Percentiles rank a stretch among this genome's conserved stretches.
Evolutionary conservation across 2,113 vertebrate genomes (phyloP).

Genomic region (Toxotes chatareus): DNA sequence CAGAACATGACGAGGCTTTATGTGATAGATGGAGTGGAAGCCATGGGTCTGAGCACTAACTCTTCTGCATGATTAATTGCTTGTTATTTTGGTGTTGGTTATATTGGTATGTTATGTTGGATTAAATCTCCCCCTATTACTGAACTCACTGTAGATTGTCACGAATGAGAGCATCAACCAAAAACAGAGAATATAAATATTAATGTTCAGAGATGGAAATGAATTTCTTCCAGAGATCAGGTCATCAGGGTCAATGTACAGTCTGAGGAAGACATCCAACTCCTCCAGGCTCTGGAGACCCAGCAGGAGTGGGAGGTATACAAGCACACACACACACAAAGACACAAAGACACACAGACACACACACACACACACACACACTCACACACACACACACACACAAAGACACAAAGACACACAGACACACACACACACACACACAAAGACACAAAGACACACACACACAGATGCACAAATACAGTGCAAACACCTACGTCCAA

Average conservation of each 20-base stretch:
- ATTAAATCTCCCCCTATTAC: background rate
- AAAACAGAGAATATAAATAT: background rate
- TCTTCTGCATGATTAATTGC: slow-evolving; percentile 2
- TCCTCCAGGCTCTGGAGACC: slow-evolving; percentile 72
- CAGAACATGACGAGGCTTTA: background rate
- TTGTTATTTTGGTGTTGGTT: background rate
- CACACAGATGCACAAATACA: background rate
- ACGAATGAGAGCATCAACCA: background rate
- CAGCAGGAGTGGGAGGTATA: slow-evolving; percentile 59
- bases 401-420: slow-evolving; percentile 22
- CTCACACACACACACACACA: slow-evolving; percentile 35
- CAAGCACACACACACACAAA: slow-evolving; percentile 23
- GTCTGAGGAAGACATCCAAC: slow-evolving; percentile 71
- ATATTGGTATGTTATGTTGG: no score
- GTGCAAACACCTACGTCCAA: background rate
- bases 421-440: slow-evolving; percentile 40
- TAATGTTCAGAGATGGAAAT: background rate
- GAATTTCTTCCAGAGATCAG: slow-evolving; percentile 74
- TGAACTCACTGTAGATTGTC: background rate
- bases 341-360: slow-evolving; percentile 31
- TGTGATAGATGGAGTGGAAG: background rate
- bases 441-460: no score
- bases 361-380: slow-evolving; percentile 31
- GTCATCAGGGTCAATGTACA: slow-evolving; percentile 75
- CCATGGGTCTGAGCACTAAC: background rate